phyloP scores from a whole-genome alignment of 2,113 vertebrate species.

The Potamarius usumacintae region DNA sequence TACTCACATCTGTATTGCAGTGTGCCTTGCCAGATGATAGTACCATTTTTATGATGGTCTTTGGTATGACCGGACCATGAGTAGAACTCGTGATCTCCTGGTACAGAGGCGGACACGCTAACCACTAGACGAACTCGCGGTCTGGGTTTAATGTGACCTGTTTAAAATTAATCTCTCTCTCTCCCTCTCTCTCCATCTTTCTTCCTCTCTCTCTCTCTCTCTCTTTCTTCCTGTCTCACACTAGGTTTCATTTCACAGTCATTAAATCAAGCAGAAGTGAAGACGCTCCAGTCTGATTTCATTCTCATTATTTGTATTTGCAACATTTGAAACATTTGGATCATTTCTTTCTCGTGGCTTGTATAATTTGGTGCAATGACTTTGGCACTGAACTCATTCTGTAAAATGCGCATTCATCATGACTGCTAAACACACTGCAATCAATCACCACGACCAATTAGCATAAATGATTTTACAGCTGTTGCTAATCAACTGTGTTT shows the following conservation, averaged over 20 bases:
- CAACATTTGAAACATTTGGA: not conserved
- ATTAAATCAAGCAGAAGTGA: not conserved
- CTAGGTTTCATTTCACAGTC: not conserved
- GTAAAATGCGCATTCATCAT: not conserved
- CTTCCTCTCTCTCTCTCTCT: no score
- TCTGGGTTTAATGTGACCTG: no score
- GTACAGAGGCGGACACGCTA: no score
- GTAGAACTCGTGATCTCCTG: no score
- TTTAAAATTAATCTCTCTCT: no score
- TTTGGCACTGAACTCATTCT: not conserved
- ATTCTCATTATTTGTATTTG: not conserved
- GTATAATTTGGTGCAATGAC: not conserved
- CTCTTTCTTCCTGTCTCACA: not conserved
- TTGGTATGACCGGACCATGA: no score
- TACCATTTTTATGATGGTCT: no score
- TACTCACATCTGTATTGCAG: no score
- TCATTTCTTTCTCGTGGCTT: not conserved
- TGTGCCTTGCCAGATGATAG: no score
- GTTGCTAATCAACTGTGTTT: conserved; percentile 5
- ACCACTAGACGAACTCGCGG: no score
- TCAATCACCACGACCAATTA: conserved; percentile 7
- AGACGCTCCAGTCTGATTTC: not conserved
- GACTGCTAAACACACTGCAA: conserved; percentile 3
- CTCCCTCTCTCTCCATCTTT: no score
- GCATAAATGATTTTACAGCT: conserved; percentile 22